phyloP scores from a whole-genome alignment of 1,140 invertebrate species.

The Hycleus phaleratus region DNA sequence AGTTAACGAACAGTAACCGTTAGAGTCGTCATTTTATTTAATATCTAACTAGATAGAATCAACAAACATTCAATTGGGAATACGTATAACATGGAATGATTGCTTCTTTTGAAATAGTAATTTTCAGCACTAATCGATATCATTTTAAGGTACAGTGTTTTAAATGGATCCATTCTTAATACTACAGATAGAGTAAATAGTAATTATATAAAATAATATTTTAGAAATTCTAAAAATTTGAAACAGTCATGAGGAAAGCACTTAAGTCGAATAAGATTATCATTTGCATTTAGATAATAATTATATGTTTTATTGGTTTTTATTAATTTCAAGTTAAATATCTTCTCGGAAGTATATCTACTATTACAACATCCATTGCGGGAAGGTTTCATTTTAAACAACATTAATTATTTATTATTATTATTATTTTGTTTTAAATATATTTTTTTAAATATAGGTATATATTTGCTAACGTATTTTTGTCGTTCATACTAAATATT shows the following conservation, averaged over 20 bases:
- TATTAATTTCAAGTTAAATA: constrained; percentile 1
- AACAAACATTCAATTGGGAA: constrained; percentile 2
- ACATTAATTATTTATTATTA: not conserved
- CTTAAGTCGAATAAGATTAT: constrained; percentile 13
- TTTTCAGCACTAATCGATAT: too few species aligned
- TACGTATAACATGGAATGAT: constrained; percentile 1
- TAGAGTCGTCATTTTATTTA: too few species aligned
- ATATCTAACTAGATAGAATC: not conserved
- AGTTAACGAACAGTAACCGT: constrained; percentile 3
- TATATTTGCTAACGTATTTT: not conserved
- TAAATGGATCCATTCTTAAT: constrained; percentile 1
- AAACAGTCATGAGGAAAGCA: constrained; percentile 15
- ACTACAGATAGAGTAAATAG: constrained; percentile 6
- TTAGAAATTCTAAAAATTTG: constrained; percentile 16
- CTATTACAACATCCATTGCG: constrained; percentile 14
- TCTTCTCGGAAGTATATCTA: constrained; percentile 9
- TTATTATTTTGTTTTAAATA: not conserved
- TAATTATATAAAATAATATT: constrained; percentile 15
- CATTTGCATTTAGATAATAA: constrained; percentile 5
- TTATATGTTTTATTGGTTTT: not conserved
- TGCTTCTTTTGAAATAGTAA: not conserved
- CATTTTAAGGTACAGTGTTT: constrained; percentile 6
- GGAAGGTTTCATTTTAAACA: constrained; percentile 9
- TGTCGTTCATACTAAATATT: not conserved
- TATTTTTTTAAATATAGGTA: constrained; percentile 2